A percentile compares a stretch with the other conserved stretches of the same genome.
Evolutionary conservation across 2,113 vertebrate species (phyloP).

Genomic region (Mustelus asterias): DNA sequence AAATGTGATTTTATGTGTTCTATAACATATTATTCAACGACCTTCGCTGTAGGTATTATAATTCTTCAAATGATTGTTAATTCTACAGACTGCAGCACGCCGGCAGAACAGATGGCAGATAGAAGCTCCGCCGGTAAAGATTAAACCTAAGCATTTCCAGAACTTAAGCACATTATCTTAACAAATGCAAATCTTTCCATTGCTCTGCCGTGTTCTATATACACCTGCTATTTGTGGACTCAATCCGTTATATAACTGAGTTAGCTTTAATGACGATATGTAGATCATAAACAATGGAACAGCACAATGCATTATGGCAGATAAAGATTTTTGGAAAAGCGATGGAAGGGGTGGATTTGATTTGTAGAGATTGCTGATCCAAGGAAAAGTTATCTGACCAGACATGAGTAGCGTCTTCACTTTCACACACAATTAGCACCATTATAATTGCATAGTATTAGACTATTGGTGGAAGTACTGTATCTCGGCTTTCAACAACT

Average conservation of each 20-base stretch:
- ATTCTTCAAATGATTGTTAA: neutral
- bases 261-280: neutral
- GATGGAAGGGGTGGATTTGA: neutral
- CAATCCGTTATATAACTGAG: neutral
- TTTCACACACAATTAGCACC: neutral
- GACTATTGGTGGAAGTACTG: neutral
- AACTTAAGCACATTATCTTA: neutral
- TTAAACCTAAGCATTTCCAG: slow-evolving; percentile 24
- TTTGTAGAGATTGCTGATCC: neutral
- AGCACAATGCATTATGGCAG: neutral
- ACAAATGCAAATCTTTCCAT: slow-evolving; percentile 18
- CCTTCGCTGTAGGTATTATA: neutral
- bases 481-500: neutral
- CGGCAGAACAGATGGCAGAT: neutral
- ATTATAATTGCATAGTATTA: neutral
- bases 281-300: neutral
- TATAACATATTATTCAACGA: neutral
- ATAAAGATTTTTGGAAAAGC: neutral
- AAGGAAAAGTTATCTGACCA: neutral
- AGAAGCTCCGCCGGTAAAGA: neutral
- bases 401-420: neutral
- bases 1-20: neutral
- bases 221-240: neutral
- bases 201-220: neutral
- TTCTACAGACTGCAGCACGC: neutral